Evolutionary conservation across 1,140 invertebrate species (phyloP), one percentile per base, ranked within the genome.

Genomic region (Drosophila tropicalis): DNA sequence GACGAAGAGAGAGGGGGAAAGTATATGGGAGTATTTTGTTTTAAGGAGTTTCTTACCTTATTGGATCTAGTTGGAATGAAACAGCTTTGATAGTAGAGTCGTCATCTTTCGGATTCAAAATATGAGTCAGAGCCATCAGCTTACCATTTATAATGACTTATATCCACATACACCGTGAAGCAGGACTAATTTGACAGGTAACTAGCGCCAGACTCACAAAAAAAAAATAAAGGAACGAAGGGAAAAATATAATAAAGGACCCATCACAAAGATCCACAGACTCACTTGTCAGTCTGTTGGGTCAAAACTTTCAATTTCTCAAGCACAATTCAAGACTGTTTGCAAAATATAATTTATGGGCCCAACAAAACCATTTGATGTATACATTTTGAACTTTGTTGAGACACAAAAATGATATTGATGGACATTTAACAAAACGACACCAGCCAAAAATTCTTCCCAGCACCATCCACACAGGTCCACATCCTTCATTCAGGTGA

Each of bases 401-500:
- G 81, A 78, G 84, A 89, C 84, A 89, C 84, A 81, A 89, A 89
- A 89, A 83, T 84, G 84, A 89, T 83, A 89, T 89, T 89, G 84
- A 89, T 89, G 84, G 84, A 89, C 84, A 89, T 82, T 89, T 89
- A 84, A 81, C 84, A 89, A 89, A 86, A 89, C 84, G 84, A 89
- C 84, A 89, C 84, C 84, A 89, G 25, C 63, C 13, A 2, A 36
- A 41, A 56, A 67, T 57, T 34, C 55, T 57, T 34, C 15, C n/a
- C 29, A 58, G 12, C 5, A 10, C 47, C 19, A 36, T 10, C 40
- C 40, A 44, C n/a, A 17, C 29, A 60, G 40, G 29, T 34, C 39
- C 41, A 56, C 17, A 72, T 64, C 54, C 70, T 54, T 61, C 56
- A 64, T 60, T 79, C 61, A 34, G 75, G 68, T 81, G 67, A 60